Percentiles rank a stretch among this genome's conserved stretches.
These are phyloP conservation scores for Anhinga rufa DNA, from an alignment of 2,113 vertebrate genomes.

Conservation along the genomic window DNA sequence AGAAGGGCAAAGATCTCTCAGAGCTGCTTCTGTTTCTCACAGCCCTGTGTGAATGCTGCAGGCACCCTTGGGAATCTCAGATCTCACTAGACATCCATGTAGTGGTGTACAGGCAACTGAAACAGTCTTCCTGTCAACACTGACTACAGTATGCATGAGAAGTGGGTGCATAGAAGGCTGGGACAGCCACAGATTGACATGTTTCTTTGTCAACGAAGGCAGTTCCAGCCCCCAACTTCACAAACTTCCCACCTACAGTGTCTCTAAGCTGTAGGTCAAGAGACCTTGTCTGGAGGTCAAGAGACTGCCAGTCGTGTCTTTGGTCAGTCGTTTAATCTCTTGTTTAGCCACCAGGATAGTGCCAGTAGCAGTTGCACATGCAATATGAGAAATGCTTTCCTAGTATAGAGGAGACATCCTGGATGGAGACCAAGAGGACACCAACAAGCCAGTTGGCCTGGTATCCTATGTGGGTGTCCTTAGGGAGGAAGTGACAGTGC, in stretches of 20 bases:
- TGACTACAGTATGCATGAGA: neutral
- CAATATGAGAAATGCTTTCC: neutral
- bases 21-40: neutral
- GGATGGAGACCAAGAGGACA: neutral
- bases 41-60: neutral
- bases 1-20: neutral
- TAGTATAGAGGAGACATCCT: neutral
- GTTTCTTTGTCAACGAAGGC: neutral
- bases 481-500: neutral
- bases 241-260: neutral
- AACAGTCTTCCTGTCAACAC: neutral
- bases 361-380: neutral
- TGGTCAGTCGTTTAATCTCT: neutral
- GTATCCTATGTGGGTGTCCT: neutral
- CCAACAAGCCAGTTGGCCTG: neutral
- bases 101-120: neutral
- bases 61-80: neutral
- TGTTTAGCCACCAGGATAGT: neutral
- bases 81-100: neutral
- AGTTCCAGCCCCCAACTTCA: neutral
- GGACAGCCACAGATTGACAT: neutral
- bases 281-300: neutral
- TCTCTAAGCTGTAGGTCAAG: neutral
- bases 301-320: neutral
- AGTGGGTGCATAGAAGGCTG: neutral